Conservation (phyloP, 2,113 vertebrate species). For the Gobiocypris rarus region DNA sequence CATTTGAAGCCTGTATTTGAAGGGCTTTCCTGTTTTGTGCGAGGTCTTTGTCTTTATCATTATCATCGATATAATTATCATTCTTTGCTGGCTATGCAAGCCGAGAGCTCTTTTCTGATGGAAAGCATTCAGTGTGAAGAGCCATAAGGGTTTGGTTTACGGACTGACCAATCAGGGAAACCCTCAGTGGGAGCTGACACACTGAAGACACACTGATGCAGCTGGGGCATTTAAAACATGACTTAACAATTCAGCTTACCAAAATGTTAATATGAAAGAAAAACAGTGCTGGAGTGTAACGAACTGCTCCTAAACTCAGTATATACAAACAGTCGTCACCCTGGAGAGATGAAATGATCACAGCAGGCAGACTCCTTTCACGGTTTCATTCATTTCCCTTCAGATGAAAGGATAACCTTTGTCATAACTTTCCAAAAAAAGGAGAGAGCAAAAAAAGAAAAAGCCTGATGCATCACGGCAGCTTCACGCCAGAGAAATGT, state of each 20-base stretch:
- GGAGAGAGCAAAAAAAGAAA: constrained; percentile 22
- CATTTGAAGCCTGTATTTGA: constrained; percentile 61
- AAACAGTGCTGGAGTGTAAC: not conserved
- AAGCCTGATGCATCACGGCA: constrained; percentile 50
- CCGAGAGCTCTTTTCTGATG: constrained; percentile 57
- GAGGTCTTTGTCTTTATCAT: constrained; percentile 54
- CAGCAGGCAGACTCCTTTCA: constrained; percentile 30
- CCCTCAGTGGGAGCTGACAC: constrained; percentile 36
- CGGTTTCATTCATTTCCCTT: constrained; percentile 41
- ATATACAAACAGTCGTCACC: not conserved
- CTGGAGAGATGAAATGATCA: constrained; percentile 20
- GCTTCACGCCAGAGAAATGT: constrained; percentile 70
- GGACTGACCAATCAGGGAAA: constrained; percentile 47
- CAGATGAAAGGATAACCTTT: constrained; percentile 56
- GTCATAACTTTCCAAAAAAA: constrained; percentile 39
- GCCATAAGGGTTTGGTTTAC: constrained; percentile 34
- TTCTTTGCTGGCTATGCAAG: constrained; percentile 49
- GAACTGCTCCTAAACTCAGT: not conserved
- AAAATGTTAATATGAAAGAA: not conserved
- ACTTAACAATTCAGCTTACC: not conserved
- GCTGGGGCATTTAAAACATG: constrained; percentile 1
- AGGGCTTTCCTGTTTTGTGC: constrained; percentile 44
- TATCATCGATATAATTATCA: constrained; percentile 54
- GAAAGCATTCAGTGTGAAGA: constrained; percentile 55
- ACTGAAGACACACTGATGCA: not conserved